These are phyloP conservation scores for Merodon equestris DNA, from an alignment of 2,888 invertebrate species.

Conservation along the genomic window DNA sequence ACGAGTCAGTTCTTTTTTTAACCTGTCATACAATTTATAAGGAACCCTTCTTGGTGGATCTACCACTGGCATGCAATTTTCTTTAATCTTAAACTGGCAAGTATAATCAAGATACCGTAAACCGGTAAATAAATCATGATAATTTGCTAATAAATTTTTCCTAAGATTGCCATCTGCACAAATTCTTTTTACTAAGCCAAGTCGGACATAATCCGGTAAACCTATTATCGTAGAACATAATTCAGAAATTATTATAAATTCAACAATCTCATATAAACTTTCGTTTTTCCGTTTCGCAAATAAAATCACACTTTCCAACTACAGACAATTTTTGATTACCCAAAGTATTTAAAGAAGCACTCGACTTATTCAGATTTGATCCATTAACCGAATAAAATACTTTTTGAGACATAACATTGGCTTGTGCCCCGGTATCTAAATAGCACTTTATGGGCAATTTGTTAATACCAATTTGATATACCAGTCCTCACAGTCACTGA, in stretches of 20 bases:
- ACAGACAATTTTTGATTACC: constrained; percentile 6
- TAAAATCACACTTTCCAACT: constrained; percentile 4
- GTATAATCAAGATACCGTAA: constrained; percentile 10
- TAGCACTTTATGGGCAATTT: neutral
- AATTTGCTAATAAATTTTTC: neutral
- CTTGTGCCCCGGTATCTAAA: constrained; percentile 4
- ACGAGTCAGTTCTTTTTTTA: neutral
- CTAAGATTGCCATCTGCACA: neutral
- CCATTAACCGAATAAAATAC: neutral
- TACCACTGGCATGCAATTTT: neutral
- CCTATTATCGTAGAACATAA: constrained; percentile 8
- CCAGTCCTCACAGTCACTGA: constrained; percentile 1
- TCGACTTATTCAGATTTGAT: neutral
- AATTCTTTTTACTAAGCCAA: constrained; percentile 14
- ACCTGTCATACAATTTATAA: neutral
- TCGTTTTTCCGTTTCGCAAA: too few relatives aligned
- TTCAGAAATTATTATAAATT: constrained; percentile 14
- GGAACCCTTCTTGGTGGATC: constrained; percentile 12
- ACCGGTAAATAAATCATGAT: constrained; percentile 2
- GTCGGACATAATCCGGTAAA: constrained; percentile 12
- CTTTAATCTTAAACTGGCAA: constrained; percentile 3
- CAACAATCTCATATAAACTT: neutral
- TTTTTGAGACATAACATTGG: constrained; percentile 7
- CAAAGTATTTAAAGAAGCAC: constrained; percentile 6
- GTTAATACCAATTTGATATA: constrained; percentile 3